A percentile compares a stretch with the other conserved stretches of the same genome.
phyloP scores from a whole-genome alignment of 2,113 vertebrate genomes.

The Mustelus asterias region DNA sequence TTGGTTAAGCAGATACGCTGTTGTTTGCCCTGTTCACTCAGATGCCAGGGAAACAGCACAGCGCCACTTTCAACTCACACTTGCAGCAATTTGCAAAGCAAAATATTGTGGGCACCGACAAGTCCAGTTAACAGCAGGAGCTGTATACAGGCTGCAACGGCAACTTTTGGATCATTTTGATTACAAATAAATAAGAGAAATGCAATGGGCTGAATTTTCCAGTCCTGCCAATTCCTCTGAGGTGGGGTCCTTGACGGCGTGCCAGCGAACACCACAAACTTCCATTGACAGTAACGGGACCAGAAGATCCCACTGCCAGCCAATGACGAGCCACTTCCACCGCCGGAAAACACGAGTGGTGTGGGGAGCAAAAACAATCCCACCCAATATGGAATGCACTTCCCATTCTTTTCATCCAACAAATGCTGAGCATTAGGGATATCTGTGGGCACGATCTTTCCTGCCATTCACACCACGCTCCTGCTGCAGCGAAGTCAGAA shows the following conservation, averaged over 20 bases:
- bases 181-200: neutral
- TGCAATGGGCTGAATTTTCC: too few relatives aligned
- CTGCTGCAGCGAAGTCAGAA: too few relatives aligned
- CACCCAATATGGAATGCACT: neutral
- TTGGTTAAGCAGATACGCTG: neutral
- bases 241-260: too few relatives aligned
- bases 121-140: neutral
- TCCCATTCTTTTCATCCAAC: neutral
- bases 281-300: too few relatives aligned
- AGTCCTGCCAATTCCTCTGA: too few relatives aligned
- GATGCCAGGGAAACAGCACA: neutral
- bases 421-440: neutral
- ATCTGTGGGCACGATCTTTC: too few relatives aligned
- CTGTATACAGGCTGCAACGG: neutral
- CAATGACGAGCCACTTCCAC: too few relatives aligned
- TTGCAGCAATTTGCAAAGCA: neutral
- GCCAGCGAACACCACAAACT: too few relatives aligned
- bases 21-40: neutral
- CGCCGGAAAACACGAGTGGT: too few relatives aligned
- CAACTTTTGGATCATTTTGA: neutral
- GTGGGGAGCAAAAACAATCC: too few relatives aligned
- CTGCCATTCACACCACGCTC: too few relatives aligned
- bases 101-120: neutral
- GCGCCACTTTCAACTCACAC: neutral
- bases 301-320: too few relatives aligned